phyloP scores from a whole-genome alignment of 2,113 vertebrate genomes.

The Rhadina sibilatrix region DNA sequence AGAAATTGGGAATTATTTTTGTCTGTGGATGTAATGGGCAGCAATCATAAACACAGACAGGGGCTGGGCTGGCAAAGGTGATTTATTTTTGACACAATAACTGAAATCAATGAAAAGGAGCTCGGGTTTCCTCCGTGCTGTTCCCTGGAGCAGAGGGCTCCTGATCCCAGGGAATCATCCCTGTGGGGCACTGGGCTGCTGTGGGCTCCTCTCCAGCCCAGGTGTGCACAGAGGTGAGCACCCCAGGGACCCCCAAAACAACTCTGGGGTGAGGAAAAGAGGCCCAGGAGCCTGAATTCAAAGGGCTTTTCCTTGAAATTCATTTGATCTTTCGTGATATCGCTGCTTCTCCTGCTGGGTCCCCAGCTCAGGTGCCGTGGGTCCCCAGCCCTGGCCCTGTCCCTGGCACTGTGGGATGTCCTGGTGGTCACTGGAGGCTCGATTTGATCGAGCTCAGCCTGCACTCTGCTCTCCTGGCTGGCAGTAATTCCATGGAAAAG shows the following conservation, averaged over 20 bases:
- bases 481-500: background rate
- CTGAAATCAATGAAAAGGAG: background rate
- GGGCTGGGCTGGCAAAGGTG: background rate
- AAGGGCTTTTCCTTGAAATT: background rate
- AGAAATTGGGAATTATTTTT: background rate
- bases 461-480: background rate
- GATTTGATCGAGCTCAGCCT: accelerated
- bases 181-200: background rate
- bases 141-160: background rate
- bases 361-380: too few relatives aligned
- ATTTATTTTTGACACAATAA: background rate
- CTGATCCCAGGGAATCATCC: background rate
- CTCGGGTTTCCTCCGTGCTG: background rate
- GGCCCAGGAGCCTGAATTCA: background rate
- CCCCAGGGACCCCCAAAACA: background rate
- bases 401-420: accelerated
- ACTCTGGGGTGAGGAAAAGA: background rate
- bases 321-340: accelerated
- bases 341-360: accelerated
- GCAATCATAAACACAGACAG: accelerated
- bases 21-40: background rate
- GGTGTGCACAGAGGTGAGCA: background rate
- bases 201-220: background rate
- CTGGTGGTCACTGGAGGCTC: accelerated
- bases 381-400: too few relatives aligned